phyloP scores from a whole-genome alignment of 1,140 invertebrate species.

The Portunus trituberculatus region DNA sequence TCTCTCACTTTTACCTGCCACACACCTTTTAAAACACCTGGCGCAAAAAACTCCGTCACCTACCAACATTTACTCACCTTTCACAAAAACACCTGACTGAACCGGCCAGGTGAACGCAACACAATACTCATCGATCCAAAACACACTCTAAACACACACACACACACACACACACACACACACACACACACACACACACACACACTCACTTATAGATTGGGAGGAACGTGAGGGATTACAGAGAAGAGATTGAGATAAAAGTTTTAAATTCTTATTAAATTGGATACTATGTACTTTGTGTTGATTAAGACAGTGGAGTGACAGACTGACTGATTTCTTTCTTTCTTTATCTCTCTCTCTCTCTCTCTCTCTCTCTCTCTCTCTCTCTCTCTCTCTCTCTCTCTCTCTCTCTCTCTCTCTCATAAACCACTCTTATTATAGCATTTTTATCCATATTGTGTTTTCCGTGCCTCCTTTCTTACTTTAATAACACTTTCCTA shows the following conservation, averaged over 20 bases:
- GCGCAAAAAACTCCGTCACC: not conserved
- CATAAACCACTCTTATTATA: no score
- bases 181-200: slow-evolving; percentile 1
- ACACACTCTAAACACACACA: not conserved
- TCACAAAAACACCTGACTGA: not conserved
- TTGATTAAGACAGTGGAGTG: not conserved
- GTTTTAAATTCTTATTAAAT: not conserved
- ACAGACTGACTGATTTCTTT: not conserved
- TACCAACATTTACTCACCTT: not conserved
- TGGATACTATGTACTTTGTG: not conserved
- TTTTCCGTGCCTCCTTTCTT: not conserved
- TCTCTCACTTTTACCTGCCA: not conserved
- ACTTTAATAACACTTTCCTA: no score
- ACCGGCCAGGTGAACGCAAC: not conserved
- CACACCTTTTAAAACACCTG: not conserved
- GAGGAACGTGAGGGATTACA: not conserved
- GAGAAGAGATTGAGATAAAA: not conserved
- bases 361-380: slow-evolving; percentile 7
- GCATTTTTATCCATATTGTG: not conserved
- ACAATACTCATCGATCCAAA: not conserved
- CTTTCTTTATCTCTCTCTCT: not conserved
- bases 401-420: not conserved
- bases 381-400: not conserved
- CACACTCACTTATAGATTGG: not conserved
- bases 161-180: slow-evolving; percentile 4